phyloP scores from a whole-genome alignment of 2,888 invertebrate genomes.

The Orthosia gracilis region DNA sequence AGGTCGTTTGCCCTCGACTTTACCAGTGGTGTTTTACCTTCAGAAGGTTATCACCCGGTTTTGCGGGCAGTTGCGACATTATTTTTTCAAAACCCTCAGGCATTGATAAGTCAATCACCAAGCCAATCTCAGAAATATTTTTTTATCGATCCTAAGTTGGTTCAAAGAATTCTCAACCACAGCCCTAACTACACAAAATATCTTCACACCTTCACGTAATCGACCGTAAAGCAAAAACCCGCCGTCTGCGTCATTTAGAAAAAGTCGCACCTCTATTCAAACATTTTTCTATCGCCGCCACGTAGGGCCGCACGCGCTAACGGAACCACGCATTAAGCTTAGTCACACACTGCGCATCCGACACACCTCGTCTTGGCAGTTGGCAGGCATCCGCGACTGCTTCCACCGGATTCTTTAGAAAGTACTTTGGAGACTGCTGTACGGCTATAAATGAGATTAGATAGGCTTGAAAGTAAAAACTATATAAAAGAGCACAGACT shows the following conservation, averaged over 20 bases:
- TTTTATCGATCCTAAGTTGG: background rate
- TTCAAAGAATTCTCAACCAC: conserved; percentile 31
- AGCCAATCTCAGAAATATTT: background rate
- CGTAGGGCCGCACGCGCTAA: conserved; percentile 72
- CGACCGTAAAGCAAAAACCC: conserved; percentile 31
- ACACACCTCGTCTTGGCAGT: conserved; percentile 68
- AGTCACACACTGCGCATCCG: conserved; percentile 77
- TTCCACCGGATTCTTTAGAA: conserved; percentile 85
- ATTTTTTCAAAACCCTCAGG: background rate
- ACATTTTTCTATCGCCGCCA: conserved; percentile 48
- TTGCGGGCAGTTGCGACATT: no score
- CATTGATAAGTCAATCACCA: background rate
- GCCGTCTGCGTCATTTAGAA: conserved; percentile 28
- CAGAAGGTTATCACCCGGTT: no score
- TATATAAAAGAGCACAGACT: conserved; percentile 29
- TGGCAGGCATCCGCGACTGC: conserved; percentile 70
- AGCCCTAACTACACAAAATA: conserved; percentile 39
- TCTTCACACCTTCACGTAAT: conserved; percentile 52
- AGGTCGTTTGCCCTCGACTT: no score
- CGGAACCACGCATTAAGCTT: conserved; percentile 82
- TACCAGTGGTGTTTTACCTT: no score
- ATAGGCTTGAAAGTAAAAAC: conserved; percentile 47
- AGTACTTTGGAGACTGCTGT: conserved; percentile 59
- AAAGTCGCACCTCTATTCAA: conserved; percentile 55
- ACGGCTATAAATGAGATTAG: conserved; percentile 39